Base-by-base conservation (phyloP, 2,797 vertebrate genomes). In the Antennarius maculatus region DNA sequence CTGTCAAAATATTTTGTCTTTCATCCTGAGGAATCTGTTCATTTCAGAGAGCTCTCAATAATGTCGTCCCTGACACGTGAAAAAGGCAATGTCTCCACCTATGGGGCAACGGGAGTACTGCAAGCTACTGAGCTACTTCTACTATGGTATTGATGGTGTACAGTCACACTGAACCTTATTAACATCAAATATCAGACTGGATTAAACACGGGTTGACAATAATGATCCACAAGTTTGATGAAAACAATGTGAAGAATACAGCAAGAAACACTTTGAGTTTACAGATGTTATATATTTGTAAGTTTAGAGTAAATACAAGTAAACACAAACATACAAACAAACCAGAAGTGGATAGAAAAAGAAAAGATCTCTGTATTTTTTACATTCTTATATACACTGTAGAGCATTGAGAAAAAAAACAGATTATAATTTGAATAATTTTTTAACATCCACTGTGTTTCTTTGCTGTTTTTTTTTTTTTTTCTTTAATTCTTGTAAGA, bases 1-100 rank as follows among this genome's bases (percentile, higher is more conserved):
- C 81, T 92, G 92, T 92, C 91, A 93, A 92, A 91, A 91, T 85
- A 86, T 90, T 91, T 90, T 67, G 77, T 71, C 84, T 89, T 93
- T 90, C 89, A 88, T 89, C 86, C 88, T 78, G 82, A 83, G 79
- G 76, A 92, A 80, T 86, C 61, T 77, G 75, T 80, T 89, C 75
- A 80, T 63, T 84, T 86, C 51, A 65, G 43, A 54, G 62, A 80
- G 69, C 39, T 27, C 54, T 47, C 9, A 10, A 50, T 50, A 45
- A 68, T 50, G 57, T 16, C 42, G 58, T 41, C 34, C 29, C 31
- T 45, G 54, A 42, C 27, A 62, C 37, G 43, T 76, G 74, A 71
- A 65, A 87, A 89, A 89, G 84, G 69, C 88, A 85, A 91, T 91
- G 90, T 92, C 92, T 87, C 91, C 92, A 89, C 91, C 93, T 92